A percentile compares a stretch with the other conserved stretches of the same genome.
Evolutionary conservation across 2,888 invertebrate genomes (phyloP).

Genomic region (Coenonympha arcania): DNA sequence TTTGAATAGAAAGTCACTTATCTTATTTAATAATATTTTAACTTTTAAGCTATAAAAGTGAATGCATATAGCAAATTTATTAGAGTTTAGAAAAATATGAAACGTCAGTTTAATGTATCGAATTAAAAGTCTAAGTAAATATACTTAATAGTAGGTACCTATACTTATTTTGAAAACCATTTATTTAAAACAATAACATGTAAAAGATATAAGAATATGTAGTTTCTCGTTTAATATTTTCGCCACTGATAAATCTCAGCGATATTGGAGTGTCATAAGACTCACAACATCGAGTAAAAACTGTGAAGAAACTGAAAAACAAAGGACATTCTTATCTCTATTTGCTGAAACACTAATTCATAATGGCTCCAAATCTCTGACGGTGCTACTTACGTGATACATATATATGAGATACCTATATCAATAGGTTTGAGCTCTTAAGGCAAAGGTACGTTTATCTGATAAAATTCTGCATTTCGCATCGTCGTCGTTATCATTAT

Average conservation of each 20-base stretch:
- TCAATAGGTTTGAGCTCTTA: slow-evolving; percentile 21
- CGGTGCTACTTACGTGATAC: slow-evolving; percentile 22
- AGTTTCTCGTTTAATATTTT: slow-evolving; percentile 20
- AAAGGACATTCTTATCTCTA: slow-evolving; percentile 60
- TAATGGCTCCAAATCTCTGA: slow-evolving; percentile 41
- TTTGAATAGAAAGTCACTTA: background rate
- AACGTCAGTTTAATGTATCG: no score
- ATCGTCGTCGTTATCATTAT: no score
- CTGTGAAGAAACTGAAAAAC: slow-evolving; percentile 43
- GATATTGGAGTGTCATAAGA: slow-evolving; percentile 39
- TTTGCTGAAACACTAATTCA: slow-evolving; percentile 56
- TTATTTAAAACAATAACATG: no score
- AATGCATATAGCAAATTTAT: background rate
- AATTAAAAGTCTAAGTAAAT: no score
- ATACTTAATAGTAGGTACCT: no score
- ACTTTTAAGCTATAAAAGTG: background rate
- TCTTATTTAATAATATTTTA: background rate
- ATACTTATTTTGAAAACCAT: no score
- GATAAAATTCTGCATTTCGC: no score
- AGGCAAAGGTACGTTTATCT: slow-evolving; percentile 14
- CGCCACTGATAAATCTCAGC: slow-evolving; percentile 33
- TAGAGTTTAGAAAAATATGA: no score
- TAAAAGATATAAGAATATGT: slow-evolving; percentile 9
- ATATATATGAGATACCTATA: no score
- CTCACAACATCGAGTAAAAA: no score